Evolutionary conservation across 2,888 invertebrate species (phyloP).

Genomic region (Halictus quadricinctus): DNA sequence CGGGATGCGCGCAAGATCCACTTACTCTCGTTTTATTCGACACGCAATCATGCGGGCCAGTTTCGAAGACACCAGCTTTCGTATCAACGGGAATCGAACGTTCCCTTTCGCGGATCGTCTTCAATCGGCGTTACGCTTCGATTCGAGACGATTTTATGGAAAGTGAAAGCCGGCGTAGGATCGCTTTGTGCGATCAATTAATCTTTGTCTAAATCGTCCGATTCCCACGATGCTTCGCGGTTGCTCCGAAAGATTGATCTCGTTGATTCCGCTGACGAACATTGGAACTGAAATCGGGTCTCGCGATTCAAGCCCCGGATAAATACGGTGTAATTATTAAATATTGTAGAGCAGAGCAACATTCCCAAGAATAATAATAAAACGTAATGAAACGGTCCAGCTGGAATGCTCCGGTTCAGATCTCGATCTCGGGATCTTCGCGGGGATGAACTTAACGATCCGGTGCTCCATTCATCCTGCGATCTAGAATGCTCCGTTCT

Average conservation of each 20-base stretch:
- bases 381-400: background rate
- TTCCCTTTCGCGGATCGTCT: conserved; percentile 42
- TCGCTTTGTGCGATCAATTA: conserved; percentile 51
- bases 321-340: background rate
- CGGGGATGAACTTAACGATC: conserved; percentile 1
- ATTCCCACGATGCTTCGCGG: conserved; percentile 52
- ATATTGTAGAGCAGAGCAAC: background rate
- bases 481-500: conserved; percentile 31
- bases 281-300: background rate
- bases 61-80: conserved; percentile 11
- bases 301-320: background rate
- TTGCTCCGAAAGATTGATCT: conserved; percentile 10
- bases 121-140: conserved; percentile 27
- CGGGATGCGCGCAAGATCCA: background rate
- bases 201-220: conserved; percentile 60
- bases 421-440: conserved; percentile 3
- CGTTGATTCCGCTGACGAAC: background rate
- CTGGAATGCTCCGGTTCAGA: background rate
- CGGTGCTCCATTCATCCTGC: conserved; percentile 35
- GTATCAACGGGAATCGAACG: conserved; percentile 31
- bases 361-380: background rate
- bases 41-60: background rate
- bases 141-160: conserved; percentile 53
- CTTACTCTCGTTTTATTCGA: conserved; percentile 12
- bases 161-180: conserved; percentile 61